These are phyloP conservation scores for Odontophorus gujanensis DNA, from an alignment of 2,113 vertebrate species.

Conservation along the genomic window DNA sequence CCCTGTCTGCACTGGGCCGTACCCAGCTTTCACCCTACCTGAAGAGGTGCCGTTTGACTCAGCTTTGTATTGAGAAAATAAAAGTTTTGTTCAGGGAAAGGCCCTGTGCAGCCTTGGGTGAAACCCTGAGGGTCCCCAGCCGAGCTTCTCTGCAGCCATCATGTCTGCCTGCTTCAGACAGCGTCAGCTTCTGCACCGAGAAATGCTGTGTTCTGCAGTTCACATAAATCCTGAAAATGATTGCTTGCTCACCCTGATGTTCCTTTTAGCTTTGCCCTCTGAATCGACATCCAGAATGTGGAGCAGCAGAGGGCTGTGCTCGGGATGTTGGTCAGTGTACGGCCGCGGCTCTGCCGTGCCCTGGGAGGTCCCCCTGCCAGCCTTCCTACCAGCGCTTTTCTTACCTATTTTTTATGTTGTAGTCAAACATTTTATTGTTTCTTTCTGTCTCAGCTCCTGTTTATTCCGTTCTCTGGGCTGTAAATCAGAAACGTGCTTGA, in stretches of 20 bases:
- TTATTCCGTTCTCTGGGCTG: not conserved
- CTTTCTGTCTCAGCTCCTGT: not conserved
- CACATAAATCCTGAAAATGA: not conserved
- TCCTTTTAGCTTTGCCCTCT: not conserved
- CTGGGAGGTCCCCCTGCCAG: not conserved
- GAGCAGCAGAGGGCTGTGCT: not conserved
- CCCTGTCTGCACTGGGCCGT: not conserved
- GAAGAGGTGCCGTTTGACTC: not conserved
- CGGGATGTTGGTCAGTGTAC: not conserved
- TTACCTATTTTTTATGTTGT: not conserved
- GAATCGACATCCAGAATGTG: not conserved
- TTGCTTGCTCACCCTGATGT: not conserved
- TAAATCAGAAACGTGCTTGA: not conserved
- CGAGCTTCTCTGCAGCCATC: not conserved
- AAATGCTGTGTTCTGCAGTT: not conserved
- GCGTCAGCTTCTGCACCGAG: not conserved
- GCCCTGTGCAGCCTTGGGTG: not conserved
- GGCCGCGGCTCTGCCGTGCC: not conserved
- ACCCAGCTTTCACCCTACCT: not conserved
- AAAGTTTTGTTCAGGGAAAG: not conserved
- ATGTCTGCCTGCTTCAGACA: fast-evolving
- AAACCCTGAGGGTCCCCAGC: fast-evolving
- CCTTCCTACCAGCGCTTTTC: not conserved
- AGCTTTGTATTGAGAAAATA: not conserved
- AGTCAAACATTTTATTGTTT: not conserved